These are phyloP conservation scores for Xestia c-nigrum DNA, from an alignment of 2,888 invertebrate genomes.

Conservation along the genomic window DNA sequence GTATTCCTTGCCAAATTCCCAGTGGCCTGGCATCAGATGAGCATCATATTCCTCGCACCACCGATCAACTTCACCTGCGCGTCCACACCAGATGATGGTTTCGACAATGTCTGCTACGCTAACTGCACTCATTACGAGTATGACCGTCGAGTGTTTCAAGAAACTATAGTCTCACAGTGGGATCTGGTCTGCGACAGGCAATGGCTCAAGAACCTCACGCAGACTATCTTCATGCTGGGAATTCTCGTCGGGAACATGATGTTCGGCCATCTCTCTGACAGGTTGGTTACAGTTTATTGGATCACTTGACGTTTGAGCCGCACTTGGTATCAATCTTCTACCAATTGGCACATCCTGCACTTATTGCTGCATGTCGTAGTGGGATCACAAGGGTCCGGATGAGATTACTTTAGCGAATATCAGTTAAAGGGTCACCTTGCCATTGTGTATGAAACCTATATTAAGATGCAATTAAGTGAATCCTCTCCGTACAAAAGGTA, in stretches of 20 bases:
- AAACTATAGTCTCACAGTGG: constrained; percentile 94
- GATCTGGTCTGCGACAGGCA: constrained; percentile 92
- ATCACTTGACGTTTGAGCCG: constrained; percentile 30
- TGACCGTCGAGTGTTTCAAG: constrained; percentile 92
- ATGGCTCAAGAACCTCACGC: constrained; percentile 93
- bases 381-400: constrained; percentile 75
- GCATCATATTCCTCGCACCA: constrained; percentile 94
- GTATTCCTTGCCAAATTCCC: constrained; percentile 94
- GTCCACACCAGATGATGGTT: constrained; percentile 70
- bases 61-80: constrained; percentile 91
- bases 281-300: constrained; percentile 83
- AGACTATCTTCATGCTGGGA: constrained; percentile 94
- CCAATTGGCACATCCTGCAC: constrained; percentile 83
- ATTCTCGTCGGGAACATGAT: constrained; percentile 94
- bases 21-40: constrained; percentile 95
- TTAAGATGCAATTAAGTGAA: constrained; percentile 48
- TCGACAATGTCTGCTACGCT: constrained; percentile 87
- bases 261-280: constrained; percentile 94
- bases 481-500: constrained; percentile 38
- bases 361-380: constrained; percentile 63
- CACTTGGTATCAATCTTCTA: constrained; percentile 54
- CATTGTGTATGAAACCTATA: constrained; percentile 58
- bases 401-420: constrained; percentile 77
- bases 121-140: constrained; percentile 91
- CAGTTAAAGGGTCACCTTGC: constrained; percentile 66